A percentile compares a stretch with the other conserved stretches of the same genome.
Conservation (phyloP, 2,113 vertebrate genomes). For the Sinocyclocheilus anshuiensis region DNA sequence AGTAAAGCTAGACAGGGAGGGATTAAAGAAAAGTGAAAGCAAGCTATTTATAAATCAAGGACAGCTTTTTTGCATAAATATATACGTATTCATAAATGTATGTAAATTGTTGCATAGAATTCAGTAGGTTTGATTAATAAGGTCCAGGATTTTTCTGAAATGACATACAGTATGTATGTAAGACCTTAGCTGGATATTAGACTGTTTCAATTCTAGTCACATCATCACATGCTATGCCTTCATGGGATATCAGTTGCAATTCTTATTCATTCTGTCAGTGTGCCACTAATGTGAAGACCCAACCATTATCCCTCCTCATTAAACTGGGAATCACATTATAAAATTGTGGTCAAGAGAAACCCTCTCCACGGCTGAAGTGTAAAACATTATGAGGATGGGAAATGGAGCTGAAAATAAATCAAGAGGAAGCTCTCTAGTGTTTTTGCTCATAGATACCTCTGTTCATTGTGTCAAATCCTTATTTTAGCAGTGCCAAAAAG, state of each 20-base stretch:
- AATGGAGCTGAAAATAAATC: constrained; percentile 4
- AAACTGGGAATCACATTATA: constrained; percentile 39
- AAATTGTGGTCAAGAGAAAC: constrained; percentile 36
- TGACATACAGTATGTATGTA: background rate
- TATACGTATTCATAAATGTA: background rate
- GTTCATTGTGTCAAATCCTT: background rate
- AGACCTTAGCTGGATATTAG: background rate
- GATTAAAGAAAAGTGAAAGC: too few species aligned
- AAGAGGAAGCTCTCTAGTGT: background rate
- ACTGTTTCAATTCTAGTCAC: background rate
- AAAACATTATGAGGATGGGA: background rate
- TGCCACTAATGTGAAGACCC: constrained; percentile 37
- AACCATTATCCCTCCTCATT: constrained; percentile 55
- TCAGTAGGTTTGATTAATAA: background rate
- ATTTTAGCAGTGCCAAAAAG: constrained; percentile 1
- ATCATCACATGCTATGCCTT: background rate
- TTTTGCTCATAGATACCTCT: background rate
- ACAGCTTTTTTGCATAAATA: too few species aligned
- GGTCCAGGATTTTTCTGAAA: background rate
- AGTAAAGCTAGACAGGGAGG: too few species aligned
- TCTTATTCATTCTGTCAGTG: constrained; percentile 56
- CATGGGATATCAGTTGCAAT: constrained; percentile 44
- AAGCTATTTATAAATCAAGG: too few species aligned
- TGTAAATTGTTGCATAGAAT: background rate
- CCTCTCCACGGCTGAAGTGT: constrained; percentile 16